Evolutionary conservation across 2,888 invertebrate genomes (phyloP), one percentile per base, ranked within the genome.

Genomic region (Fragum fragum): DNA sequence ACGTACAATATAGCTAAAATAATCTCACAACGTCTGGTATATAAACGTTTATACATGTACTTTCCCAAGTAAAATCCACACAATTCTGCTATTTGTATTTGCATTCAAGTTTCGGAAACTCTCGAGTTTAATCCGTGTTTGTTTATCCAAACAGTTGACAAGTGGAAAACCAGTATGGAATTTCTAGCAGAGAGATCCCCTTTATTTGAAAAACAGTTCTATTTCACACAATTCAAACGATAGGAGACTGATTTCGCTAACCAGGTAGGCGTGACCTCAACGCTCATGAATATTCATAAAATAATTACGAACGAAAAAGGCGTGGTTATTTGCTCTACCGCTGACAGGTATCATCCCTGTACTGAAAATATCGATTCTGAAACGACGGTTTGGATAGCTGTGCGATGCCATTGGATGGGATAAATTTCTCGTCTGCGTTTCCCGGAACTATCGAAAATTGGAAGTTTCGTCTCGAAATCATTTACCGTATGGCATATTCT

Each of bases 191-290:
- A 68, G 81, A 78, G 3, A 39, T 63, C 69, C 73, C 71, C 79
- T 81, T 79, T 85, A 80, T 85, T 85, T 85, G 81, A 77, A 79
- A 66, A 82, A 79, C 85, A 69, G 85, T 81, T 82, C 74, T 57
- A 77, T 73, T 73, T 72, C 71, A 61, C 70, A 69, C 59, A 69
- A 42, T 59, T 66, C 70, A 69, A 53, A 55, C 76, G 76, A 71
- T 73, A 53, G 59, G 63, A 42, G 69, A 52, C 61, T 63, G 73
- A 73, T 74, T 55, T 74, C 55, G 70, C 68, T 59, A 71, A 57
- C 68, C 61, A 52, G 42, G 63, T 73, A 42, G 85, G 85, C 81
- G 85, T 70, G 57, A 77, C 36, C 39, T 70, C 14, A 42, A 9
- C 21, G 16, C 16, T 42, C 42, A 66, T 66, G 66, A 66, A 66